Base-by-base conservation (phyloP, 2,113 vertebrate genomes). In the Puma concolor region DNA sequence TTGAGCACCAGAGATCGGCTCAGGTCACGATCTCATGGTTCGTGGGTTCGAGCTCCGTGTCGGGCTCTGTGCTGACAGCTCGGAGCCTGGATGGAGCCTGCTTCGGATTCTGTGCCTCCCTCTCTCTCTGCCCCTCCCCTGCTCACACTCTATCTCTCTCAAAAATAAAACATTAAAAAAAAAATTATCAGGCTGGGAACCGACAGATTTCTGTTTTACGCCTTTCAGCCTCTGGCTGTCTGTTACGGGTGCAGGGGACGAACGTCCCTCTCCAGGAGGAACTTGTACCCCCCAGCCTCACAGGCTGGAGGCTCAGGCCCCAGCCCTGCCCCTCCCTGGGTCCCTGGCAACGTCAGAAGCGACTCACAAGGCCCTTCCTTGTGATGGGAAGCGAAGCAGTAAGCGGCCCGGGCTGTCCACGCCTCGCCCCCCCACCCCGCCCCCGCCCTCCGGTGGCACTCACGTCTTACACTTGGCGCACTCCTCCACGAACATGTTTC, bases 401-500 rank as follows among this genome's bases (percentile, higher is more conserved):
- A 44, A 44, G 44, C 8, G 8, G 44, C 7, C 36, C 21, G 74
- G 44, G 57, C 23, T 14, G 8, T 25, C 52, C 88, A 16, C 11
- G 7, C 15, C 21, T 0, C 19, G 31, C 0, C 7, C 16, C 50
- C n/a, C 60, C 11, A 0, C 41, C 7, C 66, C 8, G 5, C 19
- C 7, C 66, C 8, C 7, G 19, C 13, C 1, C 3, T 3, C 31
- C 1, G 0, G 0, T 1, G 1, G 77, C 5, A 99, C 99, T 91
- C 99, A 99, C 99, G 99, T 99, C 98, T 99, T 99, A n/a, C 99
- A 99, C 96, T 99, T 99, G 98, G 98, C 98, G 4, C 99, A 99
- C 97, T 99, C 99, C 81, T 99, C 99, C 94, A 99, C 99, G 89
- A 99, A 99, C 99, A 99, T 99, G 99, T 99, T 99, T 92, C 99